A percentile compares a stretch with the other conserved stretches of the same genome.
phyloP scores from a whole-genome alignment of 2,113 vertebrate genomes.

The Nipponia nippon region DNA sequence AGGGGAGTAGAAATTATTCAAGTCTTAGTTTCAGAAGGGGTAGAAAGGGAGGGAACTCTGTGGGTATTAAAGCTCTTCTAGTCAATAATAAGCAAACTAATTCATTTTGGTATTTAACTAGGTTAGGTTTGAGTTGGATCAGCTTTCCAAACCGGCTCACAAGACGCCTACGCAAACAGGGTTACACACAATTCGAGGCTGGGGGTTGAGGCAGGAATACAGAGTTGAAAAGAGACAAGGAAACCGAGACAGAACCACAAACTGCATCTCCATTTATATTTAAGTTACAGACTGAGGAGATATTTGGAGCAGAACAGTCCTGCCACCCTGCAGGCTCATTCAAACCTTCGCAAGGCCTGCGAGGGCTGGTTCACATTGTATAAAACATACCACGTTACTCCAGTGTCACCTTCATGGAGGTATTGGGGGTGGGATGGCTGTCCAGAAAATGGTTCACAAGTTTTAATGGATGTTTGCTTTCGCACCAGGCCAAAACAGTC shows the following conservation, averaged over 20 bases:
- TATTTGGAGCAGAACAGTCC: not conserved
- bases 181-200: not conserved
- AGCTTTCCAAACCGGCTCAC: not conserved
- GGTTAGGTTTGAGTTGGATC: not conserved
- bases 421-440: not conserved
- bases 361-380: rapidly evolving
- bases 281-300: not conserved
- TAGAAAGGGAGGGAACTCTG: not conserved
- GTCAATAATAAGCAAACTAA: not conserved
- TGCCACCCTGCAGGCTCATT: not conserved
- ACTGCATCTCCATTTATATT: rapidly evolving
- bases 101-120: not conserved
- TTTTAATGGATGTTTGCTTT: not conserved
- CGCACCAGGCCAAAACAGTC: not conserved
- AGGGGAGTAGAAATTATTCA: not conserved
- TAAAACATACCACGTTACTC: not conserved
- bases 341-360: not conserved
- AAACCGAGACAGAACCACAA: not conserved
- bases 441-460: not conserved
- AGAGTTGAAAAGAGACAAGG: not conserved
- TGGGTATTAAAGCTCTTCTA: not conserved
- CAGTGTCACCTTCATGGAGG: not conserved
- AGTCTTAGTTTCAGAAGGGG: not conserved
- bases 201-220: not conserved
- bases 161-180: not conserved